A percentile compares a stretch with the other conserved stretches of the same genome.
Evolutionary conservation across 2,797 vertebrate genomes (phyloP).

Genomic region (Sternotherus odoratus): DNA sequence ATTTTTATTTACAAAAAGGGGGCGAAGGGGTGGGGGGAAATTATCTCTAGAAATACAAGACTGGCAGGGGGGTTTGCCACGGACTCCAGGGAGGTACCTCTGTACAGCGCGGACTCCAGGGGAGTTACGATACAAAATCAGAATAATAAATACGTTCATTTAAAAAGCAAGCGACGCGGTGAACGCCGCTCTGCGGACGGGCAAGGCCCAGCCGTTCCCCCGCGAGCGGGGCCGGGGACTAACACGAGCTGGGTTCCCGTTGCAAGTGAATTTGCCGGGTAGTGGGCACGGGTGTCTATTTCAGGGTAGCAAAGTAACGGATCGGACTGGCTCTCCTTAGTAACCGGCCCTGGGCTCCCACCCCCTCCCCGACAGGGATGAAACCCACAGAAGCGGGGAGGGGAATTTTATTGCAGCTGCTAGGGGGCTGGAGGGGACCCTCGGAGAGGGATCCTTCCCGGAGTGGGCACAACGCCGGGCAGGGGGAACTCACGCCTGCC

Average conservation of each 20-base stretch:
- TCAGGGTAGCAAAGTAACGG: neutral
- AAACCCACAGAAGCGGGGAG: too few relatives aligned
- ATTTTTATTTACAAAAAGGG: slow-evolving; percentile 78
- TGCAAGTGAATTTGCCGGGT: neutral
- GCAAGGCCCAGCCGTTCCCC: neutral
- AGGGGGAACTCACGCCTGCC: too few relatives aligned
- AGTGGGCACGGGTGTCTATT: neutral
- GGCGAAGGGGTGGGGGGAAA: slow-evolving; percentile 35
- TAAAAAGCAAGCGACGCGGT: neutral
- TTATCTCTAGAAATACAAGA: neutral
- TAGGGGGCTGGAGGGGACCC: too few relatives aligned
- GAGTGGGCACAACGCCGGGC: neutral
- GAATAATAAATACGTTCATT: slow-evolving; percentile 21
- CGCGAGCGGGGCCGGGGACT: neutral
- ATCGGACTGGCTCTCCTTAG: neutral
- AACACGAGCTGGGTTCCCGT: neutral
- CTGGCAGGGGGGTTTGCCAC: neutral
- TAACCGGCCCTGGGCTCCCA: neutral
- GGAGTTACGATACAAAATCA: neutral
- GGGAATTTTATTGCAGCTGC: too few relatives aligned
- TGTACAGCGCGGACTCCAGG: neutral
- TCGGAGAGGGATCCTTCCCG: too few relatives aligned
- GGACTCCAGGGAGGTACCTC: neutral
- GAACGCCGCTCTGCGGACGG: neutral
- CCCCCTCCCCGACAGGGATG: neutral